These are phyloP conservation scores for Pseudochaenichthys georgianus DNA, from an alignment of 2,797 vertebrate genomes.

Conservation along the genomic window DNA sequence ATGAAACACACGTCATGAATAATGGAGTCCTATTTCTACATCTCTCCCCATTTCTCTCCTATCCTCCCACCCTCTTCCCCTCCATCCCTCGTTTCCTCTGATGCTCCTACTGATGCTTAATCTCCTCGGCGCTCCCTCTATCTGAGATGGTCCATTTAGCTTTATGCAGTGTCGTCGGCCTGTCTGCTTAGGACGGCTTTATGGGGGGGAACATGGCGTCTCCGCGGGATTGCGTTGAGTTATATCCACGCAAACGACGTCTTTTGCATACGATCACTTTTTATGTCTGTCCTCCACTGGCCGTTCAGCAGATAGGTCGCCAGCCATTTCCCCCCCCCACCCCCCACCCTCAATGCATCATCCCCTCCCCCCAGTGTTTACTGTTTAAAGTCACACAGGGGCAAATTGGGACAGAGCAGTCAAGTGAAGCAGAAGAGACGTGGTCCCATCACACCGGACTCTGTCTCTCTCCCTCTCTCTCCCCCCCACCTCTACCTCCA, in stretches of 20 bases:
- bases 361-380: conserved; percentile 81
- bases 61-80: conserved; percentile 63
- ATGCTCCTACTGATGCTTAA: conserved; percentile 77
- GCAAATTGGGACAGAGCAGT: conserved; percentile 82
- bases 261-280: conserved; percentile 64
- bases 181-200: conserved; percentile 74
- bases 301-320: conserved; percentile 36
- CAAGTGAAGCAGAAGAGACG: conserved; percentile 85
- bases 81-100: conserved; percentile 73
- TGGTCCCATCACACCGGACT: conserved; percentile 67
- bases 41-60: conserved; percentile 73
- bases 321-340: background rate
- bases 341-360: conserved; percentile 1
- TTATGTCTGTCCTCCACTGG: conserved; percentile 46
- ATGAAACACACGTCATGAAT: conserved; percentile 88
- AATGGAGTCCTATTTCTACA: conserved; percentile 85
- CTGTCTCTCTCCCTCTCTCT: conserved; percentile 38
- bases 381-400: conserved; percentile 80
- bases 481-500: conserved; percentile 37
- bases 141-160: conserved; percentile 79
- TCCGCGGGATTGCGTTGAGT: conserved; percentile 56
- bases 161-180: conserved; percentile 67
- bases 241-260: conserved; percentile 59
- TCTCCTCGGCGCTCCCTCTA: conserved; percentile 67
- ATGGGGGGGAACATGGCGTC: conserved; percentile 59